A percentile compares a stretch with the other conserved stretches of the same genome.
Conservation (phyloP, 2,113 vertebrate species). For the Rhinopomastus cyanomelas region DNA sequence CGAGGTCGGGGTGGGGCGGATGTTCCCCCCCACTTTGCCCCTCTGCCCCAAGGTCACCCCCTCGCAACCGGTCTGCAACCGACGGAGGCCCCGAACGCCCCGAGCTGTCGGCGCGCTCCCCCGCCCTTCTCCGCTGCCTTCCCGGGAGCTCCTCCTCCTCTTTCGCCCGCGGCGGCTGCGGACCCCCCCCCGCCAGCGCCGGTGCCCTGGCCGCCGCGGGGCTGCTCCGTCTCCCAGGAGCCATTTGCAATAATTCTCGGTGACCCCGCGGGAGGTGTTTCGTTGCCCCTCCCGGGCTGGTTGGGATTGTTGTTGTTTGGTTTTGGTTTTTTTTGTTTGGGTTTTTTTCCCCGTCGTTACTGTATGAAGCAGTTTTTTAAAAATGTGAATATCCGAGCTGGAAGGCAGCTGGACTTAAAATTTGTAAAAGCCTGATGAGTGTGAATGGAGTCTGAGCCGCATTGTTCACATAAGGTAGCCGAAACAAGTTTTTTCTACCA, state of each 20-base stretch:
- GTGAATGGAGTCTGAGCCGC: conserved; percentile 36
- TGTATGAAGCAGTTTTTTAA: conserved; percentile 31
- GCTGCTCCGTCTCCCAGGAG: conserved; percentile 35
- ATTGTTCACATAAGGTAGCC: conserved; percentile 62
- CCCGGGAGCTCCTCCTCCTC: conserved; percentile 25
- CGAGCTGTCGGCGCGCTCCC: not conserved
- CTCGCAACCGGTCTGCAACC: not conserved
- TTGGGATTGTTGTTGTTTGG: not conserved
- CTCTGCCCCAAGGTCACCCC: not conserved
- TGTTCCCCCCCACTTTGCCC: not conserved
- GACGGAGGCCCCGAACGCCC: not conserved
- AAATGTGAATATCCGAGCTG: conserved; percentile 61
- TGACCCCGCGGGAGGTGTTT: conserved; percentile 30
- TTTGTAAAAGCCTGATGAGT: not conserved
- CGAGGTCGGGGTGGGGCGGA: not conserved
- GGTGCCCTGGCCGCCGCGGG: not conserved
- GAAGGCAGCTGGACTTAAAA: conserved; percentile 30
- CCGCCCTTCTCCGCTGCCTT: not conserved
- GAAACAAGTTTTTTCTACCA: conserved; percentile 59
- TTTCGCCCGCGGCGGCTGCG: not conserved
- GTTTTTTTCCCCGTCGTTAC: conserved; percentile 27
- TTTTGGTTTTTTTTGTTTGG: conserved; percentile 15
- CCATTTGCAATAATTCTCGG: conserved; percentile 67
- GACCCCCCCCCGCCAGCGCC: not conserved
- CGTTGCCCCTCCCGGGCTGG: not conserved